Base-by-base conservation (phyloP, 1,140 invertebrate genomes). In the Diplogasteroides magnus region DNA sequence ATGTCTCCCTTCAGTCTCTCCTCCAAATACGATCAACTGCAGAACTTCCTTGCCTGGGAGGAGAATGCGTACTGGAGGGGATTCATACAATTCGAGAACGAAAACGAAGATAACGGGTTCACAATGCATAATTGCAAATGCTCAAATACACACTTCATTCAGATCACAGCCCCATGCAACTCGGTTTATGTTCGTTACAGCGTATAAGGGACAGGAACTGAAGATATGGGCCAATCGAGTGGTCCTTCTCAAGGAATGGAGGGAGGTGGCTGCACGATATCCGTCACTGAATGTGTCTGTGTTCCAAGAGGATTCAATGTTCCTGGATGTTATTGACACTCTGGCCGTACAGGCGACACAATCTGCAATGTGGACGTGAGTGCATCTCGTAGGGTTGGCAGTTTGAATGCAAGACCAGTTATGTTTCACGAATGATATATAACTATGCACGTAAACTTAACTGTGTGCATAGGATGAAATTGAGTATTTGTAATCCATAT, bases 31-130 rank as follows among this genome's bases (percentile, higher is more conserved):
- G 75, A 82, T 60, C 81, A 80, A 63, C 61, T 80, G 26, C 31
- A 57, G 57, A 72, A 83, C 59, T 80, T 80, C 62, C 64, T 80
- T 6, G 73, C 77, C 31, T 81, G 79, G 79, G 78, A 78, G 23
- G 79, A 83, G 64, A 83, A 78, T 61, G 76, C 67, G 23, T 83
- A 79, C 61, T 81, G 80, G 79, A 83, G 76, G 27, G 81, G 81
- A 61, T 83, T 81, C 64, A 64, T 81, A 55, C 61, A 69, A 31
- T 62, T 74, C 11, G 55, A 68, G 31, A 19, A 63, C 60, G 25
- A 64, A 14, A 57, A 64, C 48, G 28, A 64, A 48, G 19, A 64
- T 58, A 14, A n/a, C 28, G n/a, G n/a, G n/a, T n/a, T n/a, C n/a
- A n/a, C n/a, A n/a, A n/a, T n/a, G n/a, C n/a, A n/a, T n/a, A n/a